phyloP scores from a whole-genome alignment of 2,113 vertebrate species.

The Ploceus nigricollis region DNA sequence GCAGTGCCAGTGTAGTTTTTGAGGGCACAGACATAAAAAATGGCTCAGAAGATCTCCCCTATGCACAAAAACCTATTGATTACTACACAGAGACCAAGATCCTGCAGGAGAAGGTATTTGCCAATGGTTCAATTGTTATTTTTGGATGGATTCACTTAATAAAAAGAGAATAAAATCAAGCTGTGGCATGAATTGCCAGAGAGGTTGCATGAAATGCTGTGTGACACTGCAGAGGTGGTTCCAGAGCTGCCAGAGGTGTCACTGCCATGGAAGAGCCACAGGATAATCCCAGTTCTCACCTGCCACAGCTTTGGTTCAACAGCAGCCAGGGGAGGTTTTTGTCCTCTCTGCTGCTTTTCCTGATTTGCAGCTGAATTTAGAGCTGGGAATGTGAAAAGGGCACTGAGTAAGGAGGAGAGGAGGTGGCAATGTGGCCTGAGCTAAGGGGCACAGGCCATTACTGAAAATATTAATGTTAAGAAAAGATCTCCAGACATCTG shows the following conservation, averaged over 20 bases:
- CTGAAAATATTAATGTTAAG: background rate
- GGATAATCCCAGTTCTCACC: background rate
- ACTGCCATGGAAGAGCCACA: background rate
- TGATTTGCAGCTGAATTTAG: background rate
- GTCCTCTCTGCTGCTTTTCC: background rate
- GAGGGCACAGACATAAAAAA: constrained; percentile 92
- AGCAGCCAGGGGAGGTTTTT: background rate
- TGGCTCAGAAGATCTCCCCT: constrained; percentile 90
- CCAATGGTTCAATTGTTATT: background rate
- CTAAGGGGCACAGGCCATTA: background rate
- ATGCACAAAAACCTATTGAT: constrained; percentile 89
- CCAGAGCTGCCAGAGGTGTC: background rate
- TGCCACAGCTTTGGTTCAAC: background rate
- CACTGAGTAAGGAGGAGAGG: background rate
- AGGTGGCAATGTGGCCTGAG: background rate
- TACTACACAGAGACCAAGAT: constrained; percentile 98
- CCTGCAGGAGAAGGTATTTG: constrained; percentile 88
- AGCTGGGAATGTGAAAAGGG: background rate
- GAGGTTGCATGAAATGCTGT: background rate
- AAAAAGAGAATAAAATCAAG: background rate
- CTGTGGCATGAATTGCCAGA: background rate
- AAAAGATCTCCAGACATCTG: background rate
- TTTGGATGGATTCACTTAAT: background rate
- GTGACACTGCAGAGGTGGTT: fast-evolving
- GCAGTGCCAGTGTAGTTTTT: constrained; percentile 95